Percentiles rank a stretch among this genome's conserved stretches.
Conservation (phyloP, 2,888 invertebrate species). For the Drosophila planitibia region DNA sequence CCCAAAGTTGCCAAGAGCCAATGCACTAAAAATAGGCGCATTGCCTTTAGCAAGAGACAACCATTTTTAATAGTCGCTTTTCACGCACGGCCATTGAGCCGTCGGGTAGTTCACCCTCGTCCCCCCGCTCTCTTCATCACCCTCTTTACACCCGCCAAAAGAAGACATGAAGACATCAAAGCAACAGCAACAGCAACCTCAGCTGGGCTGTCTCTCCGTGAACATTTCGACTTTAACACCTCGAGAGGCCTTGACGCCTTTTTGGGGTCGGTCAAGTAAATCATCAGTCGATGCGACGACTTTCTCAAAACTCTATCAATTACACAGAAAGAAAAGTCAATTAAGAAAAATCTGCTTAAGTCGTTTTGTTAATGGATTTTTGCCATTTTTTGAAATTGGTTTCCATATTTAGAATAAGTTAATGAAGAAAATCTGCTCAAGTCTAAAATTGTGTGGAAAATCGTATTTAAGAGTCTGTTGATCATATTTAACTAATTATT, state of each 20-base stretch:
- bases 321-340: slow-evolving; percentile 14
- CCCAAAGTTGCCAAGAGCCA: slow-evolving; percentile 56
- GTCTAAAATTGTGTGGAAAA: background rate
- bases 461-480: background rate
- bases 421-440: background rate
- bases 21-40: slow-evolving; percentile 78
- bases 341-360: slow-evolving; percentile 1
- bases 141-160: slow-evolving; percentile 23
- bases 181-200: slow-evolving; percentile 30
- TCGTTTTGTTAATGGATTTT: background rate
- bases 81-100: slow-evolving; percentile 71
- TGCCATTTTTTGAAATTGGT: background rate
- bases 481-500: background rate
- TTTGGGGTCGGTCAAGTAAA: slow-evolving; percentile 46
- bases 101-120: slow-evolving; percentile 1
- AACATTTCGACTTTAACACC: slow-evolving; percentile 68
- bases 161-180: slow-evolving; percentile 59
- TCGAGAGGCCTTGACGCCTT: slow-evolving; percentile 47
- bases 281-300: slow-evolving; percentile 31
- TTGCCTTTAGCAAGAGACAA: slow-evolving; percentile 61
- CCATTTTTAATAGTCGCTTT: slow-evolving; percentile 72
- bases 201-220: slow-evolving; percentile 57
- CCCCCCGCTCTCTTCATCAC: background rate
- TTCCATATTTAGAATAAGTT: slow-evolving; percentile 1
- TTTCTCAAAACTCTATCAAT: slow-evolving; percentile 37